Evolutionary conservation across 2,888 invertebrate species (phyloP), one percentile per base, ranked within the genome.

Genomic region (Imbricaverruca yamaguchii): DNA sequence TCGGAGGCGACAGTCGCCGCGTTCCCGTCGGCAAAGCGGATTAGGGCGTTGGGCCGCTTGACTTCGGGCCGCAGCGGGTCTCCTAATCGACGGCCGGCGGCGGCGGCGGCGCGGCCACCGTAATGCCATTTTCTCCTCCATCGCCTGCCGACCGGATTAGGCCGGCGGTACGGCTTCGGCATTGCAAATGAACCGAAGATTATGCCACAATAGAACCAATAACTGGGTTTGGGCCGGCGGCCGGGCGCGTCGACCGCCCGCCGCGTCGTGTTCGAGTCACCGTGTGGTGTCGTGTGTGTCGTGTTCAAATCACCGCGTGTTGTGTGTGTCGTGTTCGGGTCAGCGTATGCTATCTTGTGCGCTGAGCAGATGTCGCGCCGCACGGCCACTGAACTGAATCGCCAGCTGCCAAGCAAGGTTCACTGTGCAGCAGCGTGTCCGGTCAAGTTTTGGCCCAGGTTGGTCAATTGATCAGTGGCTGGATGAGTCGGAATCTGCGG

Each of bases 131-230:
- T 79, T 79, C 79, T 25, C 57, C 57, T 57, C 79, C 57, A 79
- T 59, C 79, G 59, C 79, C 79, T 79, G 1, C 23, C 12, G 11
- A 79, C 79, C 13, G 57, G 79, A 79, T 79, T 79, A 79, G 21
- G n/a, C 57, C 25, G 8, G 57, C 23, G 13, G 74, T 79, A 79
- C 79, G 79, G 79, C 79, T 79, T 79, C 79, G 57, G 79, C 79
- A 79, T 79, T 79, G 79, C 79, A 79, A 79, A 79, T 79, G 79
- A 79, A 74, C 55, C 74, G 53, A 53, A 69, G 74, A 74, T 74
- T 74, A 74, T 74, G 74, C 74, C 74, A 74, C 74, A 74, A 55
- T 74, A 55, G 53, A 53, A 74, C 74, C 74, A 74, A 74, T 74
- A 74, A 74, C 53, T 74, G 53, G 74, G 74, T 53, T 74, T 74